Base-by-base conservation (phyloP, 2,888 invertebrate species). In the Lochmaea crataegi region DNA sequence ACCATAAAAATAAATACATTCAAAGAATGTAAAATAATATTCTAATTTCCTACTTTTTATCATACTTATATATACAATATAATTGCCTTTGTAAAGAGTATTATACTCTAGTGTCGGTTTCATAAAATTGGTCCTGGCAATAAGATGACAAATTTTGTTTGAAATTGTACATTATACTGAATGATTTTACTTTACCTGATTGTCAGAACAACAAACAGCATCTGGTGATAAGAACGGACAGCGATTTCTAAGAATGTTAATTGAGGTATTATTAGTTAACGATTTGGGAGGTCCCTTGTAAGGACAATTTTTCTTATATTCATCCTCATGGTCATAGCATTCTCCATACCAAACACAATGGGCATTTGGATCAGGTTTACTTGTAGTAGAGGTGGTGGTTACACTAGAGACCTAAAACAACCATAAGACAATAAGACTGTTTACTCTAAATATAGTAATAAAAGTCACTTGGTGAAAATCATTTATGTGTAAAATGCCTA, bases 301-400 rank as follows among this genome's bases (percentile, higher is more conserved):
- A 0, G 82, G 84, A 81, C 92, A 92, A 83, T 93, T 91, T 78
- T 90, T 88, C 6, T 76, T 80, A 16, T 87, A 87, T 0, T 68
- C 75, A 66, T 87, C 86, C 0, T 76, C 80, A 80, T 89, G 87
- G 22, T 18, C 7, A 26, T 65, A 66, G 83, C 94, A 94, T 78
- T 91, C 88, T 38, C 92, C 94, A 81, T 94, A 94, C 94, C 93
- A 93, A 5, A 94, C 82, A 84, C 94, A 94, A 73, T 91, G 90
- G 12, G 88, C 88, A 16, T 78, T 57, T 32, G 78, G 61, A 10
- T 77, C 76, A 58, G 75, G 74, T 2, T 79, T 73, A 42, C 78
- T 78, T 10, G 78, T 75, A 2, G 78, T 75, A 64, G 78, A 80
- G 14, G 76, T 45, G 26, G 45, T 0, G 14, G 14, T 14, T 11